Conservation (phyloP, 2,888 invertebrate genomes). For the Platycnemis pennipes region DNA sequence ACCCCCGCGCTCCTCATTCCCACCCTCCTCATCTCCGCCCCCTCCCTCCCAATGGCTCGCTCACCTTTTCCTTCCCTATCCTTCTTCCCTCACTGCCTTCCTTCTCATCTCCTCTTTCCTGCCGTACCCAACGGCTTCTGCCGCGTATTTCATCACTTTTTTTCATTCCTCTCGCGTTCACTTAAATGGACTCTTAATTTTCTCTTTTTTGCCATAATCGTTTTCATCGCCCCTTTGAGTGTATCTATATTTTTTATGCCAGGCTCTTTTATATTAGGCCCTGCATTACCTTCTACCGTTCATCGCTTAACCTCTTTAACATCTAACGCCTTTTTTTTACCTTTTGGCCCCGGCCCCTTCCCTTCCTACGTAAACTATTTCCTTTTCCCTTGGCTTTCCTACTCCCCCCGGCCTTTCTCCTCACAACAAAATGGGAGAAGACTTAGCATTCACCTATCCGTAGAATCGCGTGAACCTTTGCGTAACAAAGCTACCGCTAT, state of each 20-base stretch:
- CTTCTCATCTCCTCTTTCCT: not conserved
- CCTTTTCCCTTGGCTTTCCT: not conserved
- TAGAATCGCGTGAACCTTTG: too few species aligned
- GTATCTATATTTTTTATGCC: not conserved
- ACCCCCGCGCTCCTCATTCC: not conserved
- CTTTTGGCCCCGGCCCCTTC: not conserved
- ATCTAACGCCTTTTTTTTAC: not conserved
- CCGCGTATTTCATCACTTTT: not conserved
- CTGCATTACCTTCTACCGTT: not conserved
- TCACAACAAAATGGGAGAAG: too few species aligned
- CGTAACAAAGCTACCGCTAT: too few species aligned
- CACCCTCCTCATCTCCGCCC: not conserved
- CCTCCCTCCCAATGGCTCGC: not conserved
- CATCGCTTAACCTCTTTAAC: constrained; percentile 13
- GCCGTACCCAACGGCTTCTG: not conserved
- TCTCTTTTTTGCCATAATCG: constrained; percentile 3
- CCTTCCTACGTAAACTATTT: not conserved
- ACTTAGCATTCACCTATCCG: too few species aligned
- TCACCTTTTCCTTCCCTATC: not conserved
- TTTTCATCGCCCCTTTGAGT: constrained; percentile 2
- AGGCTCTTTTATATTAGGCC: not conserved
- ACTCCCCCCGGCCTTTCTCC: too few species aligned
- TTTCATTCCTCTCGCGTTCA: not conserved
- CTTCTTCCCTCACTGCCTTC: not conserved
- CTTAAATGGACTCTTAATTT: constrained; percentile 16